Evolutionary conservation across 64 coral and sea anemone species (phyloP), one percentile per base, ranked within the genome.

Genomic region (Dendronephthya gigantea): DNA sequence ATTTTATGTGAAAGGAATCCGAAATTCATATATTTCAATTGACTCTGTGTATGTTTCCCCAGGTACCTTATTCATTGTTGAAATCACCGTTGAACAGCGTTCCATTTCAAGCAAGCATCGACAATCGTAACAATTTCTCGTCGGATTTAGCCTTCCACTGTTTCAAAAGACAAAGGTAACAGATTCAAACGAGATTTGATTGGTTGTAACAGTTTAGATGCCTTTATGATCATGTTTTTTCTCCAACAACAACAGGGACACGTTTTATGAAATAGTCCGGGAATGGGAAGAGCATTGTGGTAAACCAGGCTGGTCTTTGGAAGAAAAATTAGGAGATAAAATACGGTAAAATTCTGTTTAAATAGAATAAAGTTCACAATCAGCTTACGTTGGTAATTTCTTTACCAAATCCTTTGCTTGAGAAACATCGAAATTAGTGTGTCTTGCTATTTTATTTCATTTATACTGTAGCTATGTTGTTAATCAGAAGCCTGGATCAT

Each of bases 81-180:
- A 88, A 90, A 32, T 98, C 94, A 40, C 94, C 94, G 17, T 83
- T 98, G 32, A 89, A 92, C 87, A 92, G 94, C 14, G 94, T 98
- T 0, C 94, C 94, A 50, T 98, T 98, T 70, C 93, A 90, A 87
- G 94, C 90, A 36, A 92, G 91, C 82, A 91, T 86, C 66, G 94
- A 98, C 87, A 98, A 98, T 55, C 91, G 68, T 59, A 90, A 93
- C 68, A 98, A 98, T 34, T 98, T 98, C 55, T 62, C 91, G 75
- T 85, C 86, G 45, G 94, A 98, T 68, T 89, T 87, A 82, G 91
- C 92, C 16, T 98, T 98, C 82, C 92, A 98, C 48, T 93, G 90
- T 50, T 98, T 98, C 85, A 98, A 89, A 27, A 93, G 91, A 48
- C 94, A 98, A 88, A 98, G 94, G 94, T 98, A 89, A 58, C 51